These are phyloP conservation scores for Elysia chlorotica DNA, from an alignment of 1,140 invertebrate species.

Conservation along the genomic window DNA sequence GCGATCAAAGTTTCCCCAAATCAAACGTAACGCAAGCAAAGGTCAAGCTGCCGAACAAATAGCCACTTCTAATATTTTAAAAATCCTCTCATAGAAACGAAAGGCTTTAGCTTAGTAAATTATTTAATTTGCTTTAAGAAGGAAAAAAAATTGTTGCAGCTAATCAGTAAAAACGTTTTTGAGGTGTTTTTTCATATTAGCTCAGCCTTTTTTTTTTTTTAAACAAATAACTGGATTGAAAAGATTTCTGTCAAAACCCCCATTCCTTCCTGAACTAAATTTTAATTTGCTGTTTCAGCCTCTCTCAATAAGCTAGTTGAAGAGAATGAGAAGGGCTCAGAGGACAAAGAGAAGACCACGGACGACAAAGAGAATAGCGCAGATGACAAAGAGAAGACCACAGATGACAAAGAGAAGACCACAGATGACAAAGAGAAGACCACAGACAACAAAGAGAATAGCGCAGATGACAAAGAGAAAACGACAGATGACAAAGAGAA, in stretches of 20 bases:
- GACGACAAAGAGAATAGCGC: not conserved
- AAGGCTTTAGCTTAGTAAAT: not conserved
- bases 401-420: not conserved
- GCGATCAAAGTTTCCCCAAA: no score
- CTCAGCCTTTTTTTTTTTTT: not conserved
- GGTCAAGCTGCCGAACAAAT: no score
- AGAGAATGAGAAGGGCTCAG: not conserved
- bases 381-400: not conserved
- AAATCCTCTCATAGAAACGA: not conserved
- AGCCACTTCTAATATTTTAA: no score
- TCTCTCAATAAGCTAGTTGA: slow-evolving; percentile 7
- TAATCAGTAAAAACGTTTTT: no score
- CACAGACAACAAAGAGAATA: not conserved
- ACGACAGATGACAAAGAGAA: not conserved
- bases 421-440: not conserved
- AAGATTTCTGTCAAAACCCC: not conserved
- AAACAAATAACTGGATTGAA: not conserved
- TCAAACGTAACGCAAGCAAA: no score
- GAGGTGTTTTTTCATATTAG: not conserved
- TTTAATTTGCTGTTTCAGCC: not conserved
- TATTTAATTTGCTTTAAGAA: not conserved
- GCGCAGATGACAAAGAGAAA: not conserved
- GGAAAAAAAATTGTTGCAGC: no score
- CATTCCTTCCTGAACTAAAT: not conserved
- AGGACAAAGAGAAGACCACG: slow-evolving; percentile 7